These are phyloP conservation scores for Plectropomus leopardus DNA, from an alignment of 2,113 vertebrate genomes.

Conservation along the genomic window DNA sequence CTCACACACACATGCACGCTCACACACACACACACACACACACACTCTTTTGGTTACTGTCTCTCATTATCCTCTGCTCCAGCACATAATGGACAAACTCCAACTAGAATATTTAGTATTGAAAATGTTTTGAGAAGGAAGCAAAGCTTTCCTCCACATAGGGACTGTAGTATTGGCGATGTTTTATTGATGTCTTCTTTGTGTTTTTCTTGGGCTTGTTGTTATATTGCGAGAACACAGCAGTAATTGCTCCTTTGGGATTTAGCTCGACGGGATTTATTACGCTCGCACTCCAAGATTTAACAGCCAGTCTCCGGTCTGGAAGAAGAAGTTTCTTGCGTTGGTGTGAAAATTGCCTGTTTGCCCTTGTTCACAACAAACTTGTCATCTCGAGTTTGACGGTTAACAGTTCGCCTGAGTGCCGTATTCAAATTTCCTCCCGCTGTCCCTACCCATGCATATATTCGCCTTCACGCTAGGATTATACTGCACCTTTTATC, in stretches of 20 bases:
- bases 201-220: conserved; percentile 61
- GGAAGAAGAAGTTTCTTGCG: conserved; percentile 41
- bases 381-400: conserved; percentile 69
- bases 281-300: conserved; percentile 38
- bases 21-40: conserved; percentile 15
- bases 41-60: conserved; percentile 34
- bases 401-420: conserved; percentile 53
- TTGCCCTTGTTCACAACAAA: conserved; percentile 65
- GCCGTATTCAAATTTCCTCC: conserved; percentile 57
- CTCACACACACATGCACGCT: neutral
- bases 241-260: conserved; percentile 72
- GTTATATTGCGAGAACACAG: conserved; percentile 56
- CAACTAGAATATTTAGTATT: conserved; percentile 58
- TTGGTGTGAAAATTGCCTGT: conserved; percentile 61
- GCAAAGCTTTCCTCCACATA: conserved; percentile 11
- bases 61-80: conserved; percentile 63
- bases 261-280: conserved; percentile 52
- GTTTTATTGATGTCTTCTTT: conserved; percentile 71
- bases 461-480: conserved; percentile 29
- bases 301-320: conserved; percentile 46
- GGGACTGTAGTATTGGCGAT: conserved; percentile 26
- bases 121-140: conserved; percentile 60
- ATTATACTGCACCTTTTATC: conserved; percentile 65
- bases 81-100: conserved; percentile 63
- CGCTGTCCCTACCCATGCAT: conserved; percentile 48